Conservation (phyloP, 2,797 vertebrate genomes). For the Molossus alvarezi region DNA sequence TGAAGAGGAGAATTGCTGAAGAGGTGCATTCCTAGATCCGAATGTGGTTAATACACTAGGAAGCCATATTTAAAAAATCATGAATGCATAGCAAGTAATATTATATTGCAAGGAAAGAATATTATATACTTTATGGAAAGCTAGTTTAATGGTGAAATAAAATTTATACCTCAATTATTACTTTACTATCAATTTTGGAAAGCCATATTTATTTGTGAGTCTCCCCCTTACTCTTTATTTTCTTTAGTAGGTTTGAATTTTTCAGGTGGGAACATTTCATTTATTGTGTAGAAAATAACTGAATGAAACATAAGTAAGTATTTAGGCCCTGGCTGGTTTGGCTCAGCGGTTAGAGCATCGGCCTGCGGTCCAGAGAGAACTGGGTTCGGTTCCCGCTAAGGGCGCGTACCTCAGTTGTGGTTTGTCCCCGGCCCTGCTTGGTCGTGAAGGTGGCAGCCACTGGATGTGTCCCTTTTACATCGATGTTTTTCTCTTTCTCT, state of each 20-base stretch:
- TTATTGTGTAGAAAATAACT: not conserved
- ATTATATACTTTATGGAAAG: not conserved
- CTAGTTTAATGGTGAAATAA: not conserved
- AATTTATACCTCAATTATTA: not conserved
- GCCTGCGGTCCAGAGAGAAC: too few species aligned
- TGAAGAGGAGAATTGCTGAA: not conserved
- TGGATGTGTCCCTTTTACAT: too few species aligned
- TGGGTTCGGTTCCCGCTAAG: too few species aligned
- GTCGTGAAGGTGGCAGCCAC: too few species aligned
- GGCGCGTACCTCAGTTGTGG: too few species aligned
- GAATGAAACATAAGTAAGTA: not conserved
- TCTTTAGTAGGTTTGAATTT: not conserved
- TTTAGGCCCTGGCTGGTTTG: too few species aligned
- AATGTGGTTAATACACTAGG: not conserved
- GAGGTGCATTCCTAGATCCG: not conserved
- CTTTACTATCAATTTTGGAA: not conserved
- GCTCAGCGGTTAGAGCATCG: too few species aligned
- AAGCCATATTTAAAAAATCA: not conserved
- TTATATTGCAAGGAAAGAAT: not conserved
- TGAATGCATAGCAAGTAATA: not conserved
- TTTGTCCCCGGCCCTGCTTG: too few species aligned
- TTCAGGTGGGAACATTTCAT: not conserved
- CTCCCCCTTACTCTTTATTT: not conserved
- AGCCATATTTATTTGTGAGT: not conserved
- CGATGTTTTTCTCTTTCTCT: too few species aligned